Evolutionary conservation across 1,140 invertebrate genomes (phyloP).

Genomic region (Babylonia areolata): DNA sequence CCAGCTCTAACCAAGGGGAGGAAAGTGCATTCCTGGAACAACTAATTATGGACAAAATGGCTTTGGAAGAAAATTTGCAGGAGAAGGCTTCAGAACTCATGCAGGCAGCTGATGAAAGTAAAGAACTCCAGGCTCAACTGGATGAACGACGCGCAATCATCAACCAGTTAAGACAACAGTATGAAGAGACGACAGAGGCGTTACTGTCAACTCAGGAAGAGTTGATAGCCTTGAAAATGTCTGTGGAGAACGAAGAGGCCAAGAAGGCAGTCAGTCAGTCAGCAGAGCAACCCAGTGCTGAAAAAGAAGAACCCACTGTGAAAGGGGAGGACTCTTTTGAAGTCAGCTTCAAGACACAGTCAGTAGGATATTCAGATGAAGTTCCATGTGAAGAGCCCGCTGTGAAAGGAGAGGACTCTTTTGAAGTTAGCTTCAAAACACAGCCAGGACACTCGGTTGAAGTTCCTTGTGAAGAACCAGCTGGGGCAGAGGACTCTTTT

Average conservation of each 20-base stretch:
- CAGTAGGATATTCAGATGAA: neutral
- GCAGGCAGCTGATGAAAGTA: neutral
- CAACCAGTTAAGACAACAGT: conserved; percentile 38
- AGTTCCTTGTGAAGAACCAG: neutral
- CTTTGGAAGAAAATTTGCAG: conserved; percentile 36
- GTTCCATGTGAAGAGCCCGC: neutral
- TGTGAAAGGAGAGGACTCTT: neutral
- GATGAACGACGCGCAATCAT: conserved; percentile 38
- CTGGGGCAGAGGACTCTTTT: neutral
- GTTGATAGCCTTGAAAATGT: neutral
- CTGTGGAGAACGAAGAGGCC: neutral
- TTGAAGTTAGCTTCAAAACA: neutral
- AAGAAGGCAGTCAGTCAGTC: neutral
- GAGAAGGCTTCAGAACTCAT: conserved; percentile 39
- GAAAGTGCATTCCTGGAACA: conserved; percentile 25
- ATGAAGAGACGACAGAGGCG: conserved; percentile 32
- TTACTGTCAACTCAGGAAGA: neutral
- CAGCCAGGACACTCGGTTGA: neutral
- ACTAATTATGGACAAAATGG: conserved; percentile 34
- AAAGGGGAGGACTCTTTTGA: neutral
- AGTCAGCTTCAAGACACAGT: neutral
- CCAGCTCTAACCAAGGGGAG: neutral
- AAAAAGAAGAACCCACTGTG: neutral
- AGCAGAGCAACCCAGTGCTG: neutral
- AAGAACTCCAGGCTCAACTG: conserved; percentile 35